Conservation (phyloP, 2,888 invertebrate genomes). For the Allygus modestus region DNA sequence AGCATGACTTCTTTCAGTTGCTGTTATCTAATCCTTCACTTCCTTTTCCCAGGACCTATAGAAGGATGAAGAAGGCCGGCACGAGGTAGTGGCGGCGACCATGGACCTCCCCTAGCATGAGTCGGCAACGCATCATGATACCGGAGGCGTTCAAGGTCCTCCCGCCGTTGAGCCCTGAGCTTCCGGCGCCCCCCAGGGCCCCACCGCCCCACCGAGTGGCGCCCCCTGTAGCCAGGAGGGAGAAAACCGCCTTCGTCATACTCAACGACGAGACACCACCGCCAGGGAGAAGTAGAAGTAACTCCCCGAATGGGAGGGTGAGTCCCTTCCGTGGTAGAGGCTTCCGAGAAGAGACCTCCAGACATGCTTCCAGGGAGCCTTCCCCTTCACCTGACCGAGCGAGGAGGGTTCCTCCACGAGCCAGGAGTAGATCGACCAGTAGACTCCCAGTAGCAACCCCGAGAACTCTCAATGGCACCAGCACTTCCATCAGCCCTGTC, state of each 20-base stretch:
- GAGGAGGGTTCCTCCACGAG: slow-evolving; percentile 54
- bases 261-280: slow-evolving; percentile 78
- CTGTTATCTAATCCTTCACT: too few relatives aligned
- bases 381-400: slow-evolving; percentile 74
- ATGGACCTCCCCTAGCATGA: slow-evolving; percentile 25
- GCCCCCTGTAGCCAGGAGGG: slow-evolving; percentile 67
- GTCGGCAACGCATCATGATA: slow-evolving; percentile 50
- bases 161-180: slow-evolving; percentile 67
- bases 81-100: slow-evolving; percentile 7
- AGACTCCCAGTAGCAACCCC: slow-evolving; percentile 74
- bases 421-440: slow-evolving; percentile 73
- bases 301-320: slow-evolving; percentile 76
- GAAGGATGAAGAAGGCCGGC: neutral
- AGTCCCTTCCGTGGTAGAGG: slow-evolving; percentile 81
- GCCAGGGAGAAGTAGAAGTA: slow-evolving; percentile 66
- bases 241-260: slow-evolving; percentile 81
- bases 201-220: slow-evolving; percentile 68
- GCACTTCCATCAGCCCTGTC: slow-evolving; percentile 41
- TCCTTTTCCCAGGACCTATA: neutral
- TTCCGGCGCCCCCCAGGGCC: slow-evolving; percentile 69
- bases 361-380: slow-evolving; percentile 77
- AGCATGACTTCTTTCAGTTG: too few relatives aligned
- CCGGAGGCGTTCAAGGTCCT: slow-evolving; percentile 68
- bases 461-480: slow-evolving; percentile 65
- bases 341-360: slow-evolving; percentile 75